Evolutionary conservation across 2,888 invertebrate species (phyloP).

Genomic region (Sarcophaga variegata): DNA sequence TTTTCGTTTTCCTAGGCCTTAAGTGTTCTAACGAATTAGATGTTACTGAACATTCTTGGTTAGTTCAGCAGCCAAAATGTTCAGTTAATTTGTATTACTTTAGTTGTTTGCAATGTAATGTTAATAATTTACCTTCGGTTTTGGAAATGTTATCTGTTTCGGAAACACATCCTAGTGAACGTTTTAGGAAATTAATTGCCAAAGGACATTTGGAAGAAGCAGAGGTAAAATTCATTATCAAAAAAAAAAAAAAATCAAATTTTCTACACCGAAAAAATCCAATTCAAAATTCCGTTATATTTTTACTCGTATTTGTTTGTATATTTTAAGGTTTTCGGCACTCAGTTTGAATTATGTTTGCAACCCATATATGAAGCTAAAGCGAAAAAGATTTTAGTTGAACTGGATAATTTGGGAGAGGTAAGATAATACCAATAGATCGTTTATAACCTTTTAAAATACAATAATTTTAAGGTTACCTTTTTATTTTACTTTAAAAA

Average conservation of each 20-base stretch:
- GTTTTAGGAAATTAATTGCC: slow-evolving; percentile 80
- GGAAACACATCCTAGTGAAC: slow-evolving; percentile 80
- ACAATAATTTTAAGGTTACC: neutral
- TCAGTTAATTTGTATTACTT: slow-evolving; percentile 81
- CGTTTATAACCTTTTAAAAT: neutral
- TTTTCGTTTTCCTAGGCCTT: slow-evolving; percentile 73
- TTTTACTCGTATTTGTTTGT: neutral
- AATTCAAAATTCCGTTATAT: neutral
- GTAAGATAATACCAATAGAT: slow-evolving; percentile 60
- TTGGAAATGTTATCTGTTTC: slow-evolving; percentile 80
- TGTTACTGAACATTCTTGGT: slow-evolving; percentile 77
- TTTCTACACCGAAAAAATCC: too few relatives aligned
- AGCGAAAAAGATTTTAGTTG: slow-evolving; percentile 76
- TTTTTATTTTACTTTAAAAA: neutral
- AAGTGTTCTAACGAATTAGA: slow-evolving; percentile 78
- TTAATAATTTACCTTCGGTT: slow-evolving; percentile 73
- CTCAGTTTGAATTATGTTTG: slow-evolving; percentile 79
- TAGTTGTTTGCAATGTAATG: slow-evolving; percentile 73
- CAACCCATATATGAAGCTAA: slow-evolving; percentile 81
- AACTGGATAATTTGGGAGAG: slow-evolving; percentile 74
- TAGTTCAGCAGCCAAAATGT: slow-evolving; percentile 79
- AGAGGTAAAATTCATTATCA: slow-evolving; percentile 73
- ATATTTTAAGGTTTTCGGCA: slow-evolving; percentile 78
- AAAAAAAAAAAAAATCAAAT: too few relatives aligned
- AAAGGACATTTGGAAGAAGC: slow-evolving; percentile 81